phyloP scores from a whole-genome alignment of 2,113 vertebrate genomes.

The Toxotes jaculatrix region DNA sequence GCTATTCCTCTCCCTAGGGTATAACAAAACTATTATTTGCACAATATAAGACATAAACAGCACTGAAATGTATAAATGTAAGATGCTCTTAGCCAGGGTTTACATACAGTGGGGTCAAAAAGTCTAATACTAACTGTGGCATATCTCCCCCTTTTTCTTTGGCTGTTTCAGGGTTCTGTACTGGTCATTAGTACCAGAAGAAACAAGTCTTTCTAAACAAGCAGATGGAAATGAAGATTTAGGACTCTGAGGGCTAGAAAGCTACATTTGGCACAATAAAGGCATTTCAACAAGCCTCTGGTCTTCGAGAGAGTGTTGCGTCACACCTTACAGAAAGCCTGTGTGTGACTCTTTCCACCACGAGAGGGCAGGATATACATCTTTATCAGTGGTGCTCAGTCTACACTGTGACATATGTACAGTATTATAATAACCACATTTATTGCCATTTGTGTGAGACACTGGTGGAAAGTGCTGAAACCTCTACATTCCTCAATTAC shows the following conservation, averaged over 20 bases:
- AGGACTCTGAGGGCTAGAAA: neutral
- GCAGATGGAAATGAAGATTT: conserved; percentile 15
- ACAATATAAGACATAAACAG: conserved; percentile 17
- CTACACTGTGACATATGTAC: neutral
- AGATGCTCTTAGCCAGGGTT: neutral
- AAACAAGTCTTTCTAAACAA: conserved; percentile 10
- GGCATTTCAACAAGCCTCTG: conserved; percentile 11
- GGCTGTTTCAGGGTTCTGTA: conserved; percentile 63
- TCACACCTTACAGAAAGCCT: conserved; percentile 28
- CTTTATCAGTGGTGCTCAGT: neutral
- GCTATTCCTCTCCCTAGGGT: conserved; percentile 80
- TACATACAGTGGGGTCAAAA: too few relatives aligned
- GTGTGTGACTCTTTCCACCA: conserved; percentile 49
- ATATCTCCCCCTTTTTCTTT: neutral
- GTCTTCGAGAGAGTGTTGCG: neutral
- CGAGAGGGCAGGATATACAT: conserved; percentile 61
- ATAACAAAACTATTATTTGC: conserved; percentile 50
- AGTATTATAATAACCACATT: neutral
- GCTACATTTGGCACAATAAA: conserved; percentile 45
- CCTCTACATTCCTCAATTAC: neutral
- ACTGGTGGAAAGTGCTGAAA: neutral
- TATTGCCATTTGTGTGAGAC: neutral
- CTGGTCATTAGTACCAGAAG: conserved; percentile 40
- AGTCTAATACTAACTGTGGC: too few relatives aligned
- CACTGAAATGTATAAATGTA: neutral